Conservation (phyloP, 2,888 invertebrate genomes). For the Dioctria linearis region DNA sequence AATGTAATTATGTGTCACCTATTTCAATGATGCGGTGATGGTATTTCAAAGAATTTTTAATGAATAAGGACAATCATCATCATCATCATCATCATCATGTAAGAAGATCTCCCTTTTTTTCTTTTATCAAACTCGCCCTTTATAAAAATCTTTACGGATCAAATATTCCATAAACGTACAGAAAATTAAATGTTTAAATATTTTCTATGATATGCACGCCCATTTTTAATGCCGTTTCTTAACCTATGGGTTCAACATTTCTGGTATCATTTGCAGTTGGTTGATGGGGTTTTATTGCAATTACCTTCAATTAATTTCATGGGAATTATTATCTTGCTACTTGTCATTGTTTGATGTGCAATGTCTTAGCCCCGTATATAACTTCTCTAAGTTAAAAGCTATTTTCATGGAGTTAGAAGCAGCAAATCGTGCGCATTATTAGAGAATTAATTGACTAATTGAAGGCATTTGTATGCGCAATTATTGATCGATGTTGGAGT, state of each 20-base stretch:
- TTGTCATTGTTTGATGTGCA: constrained; percentile 3
- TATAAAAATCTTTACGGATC: too few species aligned
- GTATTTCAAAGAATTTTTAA: constrained; percentile 5
- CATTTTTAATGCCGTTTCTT: background rate
- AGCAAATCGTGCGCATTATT: background rate
- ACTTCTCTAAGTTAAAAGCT: background rate
- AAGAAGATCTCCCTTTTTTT: background rate
- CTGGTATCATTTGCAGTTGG: background rate
- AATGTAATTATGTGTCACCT: constrained; percentile 49
- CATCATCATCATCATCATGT: background rate
- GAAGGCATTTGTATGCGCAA: constrained; percentile 30
- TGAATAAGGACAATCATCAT: background rate
- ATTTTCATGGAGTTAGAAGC: constrained; percentile 8
- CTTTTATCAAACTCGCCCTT: too few species aligned
- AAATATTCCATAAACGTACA: background rate
- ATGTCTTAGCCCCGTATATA: constrained; percentile 4
- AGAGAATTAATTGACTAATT: constrained; percentile 42
- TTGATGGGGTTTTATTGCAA: background rate
- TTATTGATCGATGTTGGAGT: constrained; percentile 14
- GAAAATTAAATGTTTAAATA: background rate
- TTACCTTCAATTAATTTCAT: constrained; percentile 47
- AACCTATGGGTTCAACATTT: background rate
- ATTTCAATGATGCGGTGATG: constrained; percentile 28
- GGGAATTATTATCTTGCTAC: constrained; percentile 31
- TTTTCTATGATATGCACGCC: background rate